Percentiles rank a stretch among this genome's conserved stretches.
phyloP scores from a whole-genome alignment of 2,113 vertebrate genomes.

The Malurus elegans region DNA sequence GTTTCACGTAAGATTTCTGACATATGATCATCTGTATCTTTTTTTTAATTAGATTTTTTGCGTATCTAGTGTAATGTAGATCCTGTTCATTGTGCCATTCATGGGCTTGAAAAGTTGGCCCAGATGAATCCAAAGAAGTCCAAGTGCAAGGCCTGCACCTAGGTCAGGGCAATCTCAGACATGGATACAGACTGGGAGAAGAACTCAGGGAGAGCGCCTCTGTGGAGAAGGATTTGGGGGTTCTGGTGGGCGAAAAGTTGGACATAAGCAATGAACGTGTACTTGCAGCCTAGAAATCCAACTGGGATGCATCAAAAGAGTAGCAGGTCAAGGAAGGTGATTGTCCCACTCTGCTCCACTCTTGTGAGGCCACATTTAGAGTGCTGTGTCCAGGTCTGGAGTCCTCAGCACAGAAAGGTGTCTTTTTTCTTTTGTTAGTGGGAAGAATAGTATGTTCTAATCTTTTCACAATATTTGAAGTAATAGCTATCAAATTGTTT shows the following conservation, averaged over 20 bases:
- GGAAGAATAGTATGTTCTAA: not conserved
- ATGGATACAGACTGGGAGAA: not conserved
- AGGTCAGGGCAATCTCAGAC: too few relatives aligned
- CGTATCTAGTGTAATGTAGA: not conserved
- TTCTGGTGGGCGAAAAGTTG: not conserved
- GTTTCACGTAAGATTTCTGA: not conserved
- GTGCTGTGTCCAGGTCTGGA: not conserved
- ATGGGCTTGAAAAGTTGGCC: not conserved
- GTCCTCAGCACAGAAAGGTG: not conserved
- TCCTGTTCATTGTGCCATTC: not conserved
- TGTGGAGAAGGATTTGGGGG: not conserved
- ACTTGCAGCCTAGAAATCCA: not conserved
- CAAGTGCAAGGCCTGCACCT: not conserved
- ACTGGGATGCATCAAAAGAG: not conserved
- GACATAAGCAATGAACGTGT: not conserved
- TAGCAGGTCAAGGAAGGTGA: not conserved
- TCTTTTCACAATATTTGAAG: not conserved
- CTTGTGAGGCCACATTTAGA: not conserved
- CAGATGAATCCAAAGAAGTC: not conserved
- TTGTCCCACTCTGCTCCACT: too few relatives aligned
- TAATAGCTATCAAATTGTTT: not conserved
- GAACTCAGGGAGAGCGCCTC: not conserved
- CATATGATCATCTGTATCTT: not conserved
- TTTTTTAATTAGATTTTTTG: not conserved
- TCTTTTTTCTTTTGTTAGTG: not conserved